Evolutionary conservation across 2,113 vertebrate genomes (phyloP).

Genomic region (Rhinolophus sinicus): DNA sequence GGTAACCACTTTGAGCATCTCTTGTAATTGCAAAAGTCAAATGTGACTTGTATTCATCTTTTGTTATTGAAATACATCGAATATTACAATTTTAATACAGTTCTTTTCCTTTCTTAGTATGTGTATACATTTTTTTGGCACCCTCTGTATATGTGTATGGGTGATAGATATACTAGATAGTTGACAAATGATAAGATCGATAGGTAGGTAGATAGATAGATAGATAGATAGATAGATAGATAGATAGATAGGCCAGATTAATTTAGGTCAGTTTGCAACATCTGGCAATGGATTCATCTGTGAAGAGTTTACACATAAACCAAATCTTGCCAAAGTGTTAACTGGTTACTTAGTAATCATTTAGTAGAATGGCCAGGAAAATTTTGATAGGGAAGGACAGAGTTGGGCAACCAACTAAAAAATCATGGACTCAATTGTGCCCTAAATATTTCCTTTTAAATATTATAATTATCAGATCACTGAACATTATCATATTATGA

Average conservation of each 20-base stretch:
- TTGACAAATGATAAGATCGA: background rate
- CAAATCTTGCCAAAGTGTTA: background rate
- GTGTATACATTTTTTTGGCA: too few species aligned
- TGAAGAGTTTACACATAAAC: background rate
- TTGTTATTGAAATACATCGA: too few species aligned
- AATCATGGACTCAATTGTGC: background rate
- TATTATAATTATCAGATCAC: background rate
- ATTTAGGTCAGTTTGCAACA: background rate
- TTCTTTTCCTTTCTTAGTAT: too few species aligned
- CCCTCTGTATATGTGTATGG: too few species aligned
- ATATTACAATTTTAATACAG: too few species aligned
- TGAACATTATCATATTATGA: background rate
- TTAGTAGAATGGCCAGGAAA: background rate
- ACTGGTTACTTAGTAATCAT: background rate
- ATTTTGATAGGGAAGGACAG: background rate
- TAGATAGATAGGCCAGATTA: background rate
- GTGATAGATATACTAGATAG: background rate
- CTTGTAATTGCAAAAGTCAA: too few species aligned
- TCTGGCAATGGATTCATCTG: background rate
- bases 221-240: background rate
- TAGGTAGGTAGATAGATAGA: background rate
- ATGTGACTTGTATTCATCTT: too few species aligned
- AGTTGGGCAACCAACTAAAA: background rate
- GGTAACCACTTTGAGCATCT: too few species aligned
- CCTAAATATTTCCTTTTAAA: background rate